Percentiles rank a stretch among this genome's conserved stretches.
These are phyloP conservation scores for Phataginus tricuspis DNA, from an alignment of 2,797 vertebrate genomes.

Conservation along the genomic window DNA sequence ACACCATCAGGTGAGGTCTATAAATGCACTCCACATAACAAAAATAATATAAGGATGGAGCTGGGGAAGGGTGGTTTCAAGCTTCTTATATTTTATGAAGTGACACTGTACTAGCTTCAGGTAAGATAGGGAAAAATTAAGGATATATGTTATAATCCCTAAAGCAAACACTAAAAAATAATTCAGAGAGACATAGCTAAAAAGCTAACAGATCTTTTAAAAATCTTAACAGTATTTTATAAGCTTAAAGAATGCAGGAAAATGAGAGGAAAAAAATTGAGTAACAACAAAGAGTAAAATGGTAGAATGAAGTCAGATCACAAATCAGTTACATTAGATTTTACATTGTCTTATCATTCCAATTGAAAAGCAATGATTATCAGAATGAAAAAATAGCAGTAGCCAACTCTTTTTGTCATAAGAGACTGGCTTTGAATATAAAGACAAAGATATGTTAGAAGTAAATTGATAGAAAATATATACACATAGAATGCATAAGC, in stretches of 20 bases:
- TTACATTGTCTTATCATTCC: not conserved
- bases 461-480: not conserved
- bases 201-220: not conserved
- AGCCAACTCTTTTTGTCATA: not conserved
- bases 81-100: not conserved
- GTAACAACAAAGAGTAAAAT: not conserved
- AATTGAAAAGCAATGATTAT: not conserved
- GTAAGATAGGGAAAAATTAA: not conserved
- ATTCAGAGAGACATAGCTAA: not conserved
- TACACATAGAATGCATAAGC: not conserved
- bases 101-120: not conserved
- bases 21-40: not conserved
- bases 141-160: not conserved
- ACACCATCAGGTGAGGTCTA: not conserved
- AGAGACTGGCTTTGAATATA: not conserved
- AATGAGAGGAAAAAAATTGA: not conserved
- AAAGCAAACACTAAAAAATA: not conserved
- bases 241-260: not conserved
- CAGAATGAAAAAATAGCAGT: not conserved
- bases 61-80: not conserved
- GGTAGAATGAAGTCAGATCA: not conserved
- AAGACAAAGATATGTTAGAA: not conserved
- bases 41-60: not conserved
- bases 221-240: not conserved
- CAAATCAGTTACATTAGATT: not conserved